phyloP scores from a whole-genome alignment of 2,113 vertebrate species.

The Spilogale gracilis region DNA sequence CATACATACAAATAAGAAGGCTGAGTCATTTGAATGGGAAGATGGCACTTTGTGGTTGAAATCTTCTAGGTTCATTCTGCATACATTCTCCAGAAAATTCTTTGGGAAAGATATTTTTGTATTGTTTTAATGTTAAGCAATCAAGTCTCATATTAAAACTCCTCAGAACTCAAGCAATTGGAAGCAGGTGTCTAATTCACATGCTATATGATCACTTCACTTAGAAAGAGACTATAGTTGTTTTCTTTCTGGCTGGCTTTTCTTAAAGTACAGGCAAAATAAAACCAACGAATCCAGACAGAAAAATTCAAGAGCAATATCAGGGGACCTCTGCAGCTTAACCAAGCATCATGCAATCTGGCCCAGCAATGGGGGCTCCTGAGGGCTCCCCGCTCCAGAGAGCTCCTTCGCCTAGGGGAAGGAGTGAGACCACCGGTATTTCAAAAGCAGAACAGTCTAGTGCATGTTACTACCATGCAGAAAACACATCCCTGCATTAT shows the following conservation, averaged over 20 bases:
- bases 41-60: background rate
- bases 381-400: background rate
- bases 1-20: background rate
- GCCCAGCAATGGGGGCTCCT: background rate
- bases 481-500: background rate
- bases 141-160: background rate
- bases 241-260: background rate
- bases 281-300: background rate
- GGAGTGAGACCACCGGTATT: too few species aligned
- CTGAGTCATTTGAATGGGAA: background rate
- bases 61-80: background rate
- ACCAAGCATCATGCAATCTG: background rate
- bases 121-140: background rate
- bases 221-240: background rate
- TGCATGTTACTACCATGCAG: rapidly evolving
- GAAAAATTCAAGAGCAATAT: background rate
- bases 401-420: background rate
- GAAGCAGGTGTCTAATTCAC: background rate
- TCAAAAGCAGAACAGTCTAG: background rate
- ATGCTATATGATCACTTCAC: rapidly evolving
- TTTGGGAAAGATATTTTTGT: background rate
- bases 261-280: background rate
- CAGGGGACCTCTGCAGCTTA: background rate
- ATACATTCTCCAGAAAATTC: background rate
- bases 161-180: background rate